These are phyloP conservation scores for Macrobrachium nipponense DNA, from an alignment of 1,140 invertebrate genomes.

Conservation along the genomic window DNA sequence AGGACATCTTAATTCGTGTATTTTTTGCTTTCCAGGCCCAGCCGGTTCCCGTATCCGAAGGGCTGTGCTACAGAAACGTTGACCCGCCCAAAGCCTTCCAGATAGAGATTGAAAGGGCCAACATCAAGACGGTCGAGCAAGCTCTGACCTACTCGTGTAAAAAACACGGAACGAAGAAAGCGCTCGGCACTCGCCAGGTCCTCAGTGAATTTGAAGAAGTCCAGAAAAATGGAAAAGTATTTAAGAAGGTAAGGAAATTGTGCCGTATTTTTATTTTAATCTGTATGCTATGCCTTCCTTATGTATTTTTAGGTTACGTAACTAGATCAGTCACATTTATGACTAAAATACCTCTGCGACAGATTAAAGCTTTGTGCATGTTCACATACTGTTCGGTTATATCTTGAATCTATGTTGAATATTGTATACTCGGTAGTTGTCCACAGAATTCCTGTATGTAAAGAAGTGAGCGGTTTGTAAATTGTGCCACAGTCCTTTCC, in stretches of 20 bases:
- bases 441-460: too few species aligned
- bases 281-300: too few species aligned
- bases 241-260: constrained; percentile 82
- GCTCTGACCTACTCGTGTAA: constrained; percentile 80
- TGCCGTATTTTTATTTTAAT: background rate
- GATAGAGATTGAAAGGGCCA: constrained; percentile 49
- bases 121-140: constrained; percentile 58
- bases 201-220: constrained; percentile 93
- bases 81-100: constrained; percentile 46
- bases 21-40: constrained; percentile 27
- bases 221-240: constrained; percentile 92
- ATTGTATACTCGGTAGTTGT: too few species aligned
- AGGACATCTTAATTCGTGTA: background rate
- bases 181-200: constrained; percentile 91
- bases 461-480: too few species aligned
- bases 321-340: too few species aligned
- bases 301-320: too few species aligned
- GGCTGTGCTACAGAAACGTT: constrained; percentile 49
- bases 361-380: too few species aligned
- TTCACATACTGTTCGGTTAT: too few species aligned
- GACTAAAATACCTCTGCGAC: too few species aligned
- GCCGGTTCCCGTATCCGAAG: constrained; percentile 30
- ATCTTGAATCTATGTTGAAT: too few species aligned
- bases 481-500: too few species aligned
- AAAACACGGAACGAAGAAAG: constrained; percentile 79